Base-by-base conservation (phyloP, 2,797 vertebrate species). In the Trematomus bernacchii region DNA sequence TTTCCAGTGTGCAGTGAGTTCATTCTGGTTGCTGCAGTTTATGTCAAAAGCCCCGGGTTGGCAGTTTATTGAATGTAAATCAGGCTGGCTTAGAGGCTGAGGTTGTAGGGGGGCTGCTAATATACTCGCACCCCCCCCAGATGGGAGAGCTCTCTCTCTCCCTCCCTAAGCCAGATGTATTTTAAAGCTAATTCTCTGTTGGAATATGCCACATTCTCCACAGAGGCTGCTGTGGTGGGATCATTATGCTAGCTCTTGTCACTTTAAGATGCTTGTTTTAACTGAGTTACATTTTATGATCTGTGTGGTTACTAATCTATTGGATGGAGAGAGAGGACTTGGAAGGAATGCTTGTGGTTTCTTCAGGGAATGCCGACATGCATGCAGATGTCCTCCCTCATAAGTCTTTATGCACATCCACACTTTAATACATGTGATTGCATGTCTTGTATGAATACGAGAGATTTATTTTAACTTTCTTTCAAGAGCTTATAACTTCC, bases 61-160 rank as follows among this genome's bases (percentile, higher is more conserved):
- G 82, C 82, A 79, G 80, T 82, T 84, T 88, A 90, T 90, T 91
- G 88, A 90, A 91, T 88, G 84, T 88, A 91, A 91, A 91, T 86
- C 80, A 83, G 83, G 65, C 70, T 73, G 86, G 83, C 75, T 91
- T 87, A 89, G 75, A 85, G 80, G 79, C 76, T 4, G 14, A 73
- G 80, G 60, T 71, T 75, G 77, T 58, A 75, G 88, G 86, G 79
- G 84, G 76, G 71, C 82, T 84, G 73, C 85, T 91, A 87, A 87
- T 89, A 77, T 84, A 60, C 62, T 67, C 79, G 76, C 73, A 77
- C 72, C 74, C 66, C 66, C 33, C 80, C 54, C 66, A 74, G 68
- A 80, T 48, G 40, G 83, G 42, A 79, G 67, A 86, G 77, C 73
- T 83, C 64, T 77, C 54, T 52, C 48, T 66, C 51, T 79, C 59